phyloP scores from a whole-genome alignment of 2,797 vertebrate genomes.

The Oryzias dopingdopingensis region DNA sequence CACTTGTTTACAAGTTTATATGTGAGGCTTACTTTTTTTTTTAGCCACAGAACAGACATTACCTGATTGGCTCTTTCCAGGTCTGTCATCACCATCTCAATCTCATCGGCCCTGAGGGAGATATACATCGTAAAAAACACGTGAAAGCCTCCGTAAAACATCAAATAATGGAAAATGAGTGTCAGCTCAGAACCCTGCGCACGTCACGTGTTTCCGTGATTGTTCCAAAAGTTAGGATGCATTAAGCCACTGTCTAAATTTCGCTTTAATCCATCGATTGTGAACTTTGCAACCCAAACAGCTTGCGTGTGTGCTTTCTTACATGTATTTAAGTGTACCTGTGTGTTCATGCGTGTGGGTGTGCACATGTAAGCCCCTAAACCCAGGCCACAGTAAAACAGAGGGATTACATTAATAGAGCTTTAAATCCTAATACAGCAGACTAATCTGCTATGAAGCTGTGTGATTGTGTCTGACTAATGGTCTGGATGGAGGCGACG shows the following conservation, averaged over 20 bases:
- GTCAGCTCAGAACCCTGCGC: slow-evolving; percentile 20
- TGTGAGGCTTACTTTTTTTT: too few relatives aligned
- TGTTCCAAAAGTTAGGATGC: slow-evolving; percentile 38
- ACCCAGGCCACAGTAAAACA: slow-evolving; percentile 76
- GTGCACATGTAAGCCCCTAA: slow-evolving; percentile 74
- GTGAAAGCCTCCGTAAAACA: background rate
- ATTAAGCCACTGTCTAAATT: slow-evolving; percentile 76
- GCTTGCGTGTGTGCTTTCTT: slow-evolving; percentile 68
- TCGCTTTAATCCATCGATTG: slow-evolving; percentile 79
- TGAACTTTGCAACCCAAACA: slow-evolving; percentile 71
- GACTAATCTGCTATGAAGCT: slow-evolving; percentile 79
- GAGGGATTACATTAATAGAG: slow-evolving; percentile 82
- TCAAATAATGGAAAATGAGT: slow-evolving; percentile 27
- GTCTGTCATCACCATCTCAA: slow-evolving; percentile 99
- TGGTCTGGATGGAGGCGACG: slow-evolving; percentile 71
- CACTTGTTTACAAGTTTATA: background rate
- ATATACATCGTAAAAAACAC: slow-evolving; percentile 26
- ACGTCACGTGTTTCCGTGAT: slow-evolving; percentile 8
- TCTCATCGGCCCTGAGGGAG: slow-evolving; percentile 89
- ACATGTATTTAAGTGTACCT: slow-evolving; percentile 60
- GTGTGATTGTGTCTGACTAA: slow-evolving; percentile 77
- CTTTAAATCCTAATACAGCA: slow-evolving; percentile 77
- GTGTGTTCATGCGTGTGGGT: slow-evolving; percentile 58
- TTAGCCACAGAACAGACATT: slow-evolving; percentile 26
- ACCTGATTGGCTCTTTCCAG: slow-evolving; percentile 99